Percentiles rank a stretch among this genome's conserved stretches.
These are phyloP conservation scores for Trochalopteron elliotii DNA, from an alignment of 2,113 vertebrate genomes.

Conservation along the genomic window DNA sequence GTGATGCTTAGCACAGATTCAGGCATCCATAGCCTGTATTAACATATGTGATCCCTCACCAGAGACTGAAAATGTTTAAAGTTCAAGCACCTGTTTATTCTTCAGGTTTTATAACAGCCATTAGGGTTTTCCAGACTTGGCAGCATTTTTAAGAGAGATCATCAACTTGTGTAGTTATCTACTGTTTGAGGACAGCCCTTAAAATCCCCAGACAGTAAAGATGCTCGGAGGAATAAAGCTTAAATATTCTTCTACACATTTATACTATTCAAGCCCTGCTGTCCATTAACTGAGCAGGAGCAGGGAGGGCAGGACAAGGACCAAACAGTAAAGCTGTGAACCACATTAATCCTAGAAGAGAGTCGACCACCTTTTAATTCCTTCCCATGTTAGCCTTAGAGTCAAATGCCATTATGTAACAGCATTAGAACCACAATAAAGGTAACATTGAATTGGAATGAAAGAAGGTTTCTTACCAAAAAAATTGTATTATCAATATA, in stretches of 20 bases:
- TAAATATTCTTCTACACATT: neutral
- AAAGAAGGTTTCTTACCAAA: neutral
- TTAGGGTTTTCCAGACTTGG: neutral
- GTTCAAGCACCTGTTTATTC: neutral
- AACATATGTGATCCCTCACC: neutral
- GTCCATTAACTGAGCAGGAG: neutral
- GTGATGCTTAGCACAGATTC: neutral
- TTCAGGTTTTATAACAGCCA: neutral
- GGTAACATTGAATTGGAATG: neutral
- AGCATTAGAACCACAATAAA: neutral
- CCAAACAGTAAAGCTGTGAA: constrained; percentile 14
- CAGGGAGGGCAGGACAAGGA: neutral
- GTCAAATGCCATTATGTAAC: constrained; percentile 1
- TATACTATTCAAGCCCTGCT: neutral
- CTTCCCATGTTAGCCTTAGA: neutral
- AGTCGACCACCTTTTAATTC: neutral
- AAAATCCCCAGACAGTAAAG: neutral
- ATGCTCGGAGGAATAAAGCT: neutral
- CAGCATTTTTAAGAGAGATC: neutral
- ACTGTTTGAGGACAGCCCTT: neutral
- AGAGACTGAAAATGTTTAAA: neutral
- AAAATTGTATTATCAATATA: neutral
- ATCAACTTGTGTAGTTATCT: neutral
- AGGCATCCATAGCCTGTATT: neutral
- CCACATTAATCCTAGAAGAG: neutral